phyloP scores from a whole-genome alignment of 2,797 vertebrate genomes.

The Phoeniculus purpureus region DNA sequence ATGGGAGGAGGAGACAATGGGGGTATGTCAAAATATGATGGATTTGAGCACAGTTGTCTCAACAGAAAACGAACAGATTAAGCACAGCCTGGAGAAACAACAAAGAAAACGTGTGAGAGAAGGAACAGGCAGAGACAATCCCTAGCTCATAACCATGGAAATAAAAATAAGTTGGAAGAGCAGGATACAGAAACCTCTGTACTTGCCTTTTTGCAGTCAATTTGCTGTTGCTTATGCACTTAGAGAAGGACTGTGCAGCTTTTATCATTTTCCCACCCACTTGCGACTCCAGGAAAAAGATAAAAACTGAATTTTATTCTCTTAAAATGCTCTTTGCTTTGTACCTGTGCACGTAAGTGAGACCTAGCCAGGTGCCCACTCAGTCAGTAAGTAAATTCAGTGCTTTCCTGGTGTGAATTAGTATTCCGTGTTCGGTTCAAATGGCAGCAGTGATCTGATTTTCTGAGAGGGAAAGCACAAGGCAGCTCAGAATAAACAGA shows the following conservation, averaged over 20 bases:
- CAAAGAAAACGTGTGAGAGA: neutral
- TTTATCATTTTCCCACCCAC: neutral
- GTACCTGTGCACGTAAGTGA: neutral
- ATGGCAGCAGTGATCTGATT: constrained; percentile 35
- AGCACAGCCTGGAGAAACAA: neutral
- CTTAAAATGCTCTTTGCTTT: neutral
- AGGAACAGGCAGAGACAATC: neutral
- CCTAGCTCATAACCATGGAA: neutral
- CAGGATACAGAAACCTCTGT: neutral
- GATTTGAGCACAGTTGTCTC: neutral
- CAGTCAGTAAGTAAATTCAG: neutral
- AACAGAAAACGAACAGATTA: neutral
- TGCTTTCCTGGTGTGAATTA: neutral
- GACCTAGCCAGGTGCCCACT: neutral
- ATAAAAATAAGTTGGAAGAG: neutral
- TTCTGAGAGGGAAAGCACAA: constrained; percentile 56
- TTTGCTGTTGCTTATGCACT: neutral
- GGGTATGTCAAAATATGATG: neutral
- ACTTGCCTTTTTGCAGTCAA: neutral
- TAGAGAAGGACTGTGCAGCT: neutral
- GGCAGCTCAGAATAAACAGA: constrained; percentile 57
- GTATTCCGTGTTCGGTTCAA: neutral
- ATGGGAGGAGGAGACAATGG: neutral
- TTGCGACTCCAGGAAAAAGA: neutral
- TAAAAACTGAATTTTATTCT: neutral